These are phyloP conservation scores for Drosophila hydei DNA, from an alignment of 1,140 invertebrate species.

Conservation along the genomic window DNA sequence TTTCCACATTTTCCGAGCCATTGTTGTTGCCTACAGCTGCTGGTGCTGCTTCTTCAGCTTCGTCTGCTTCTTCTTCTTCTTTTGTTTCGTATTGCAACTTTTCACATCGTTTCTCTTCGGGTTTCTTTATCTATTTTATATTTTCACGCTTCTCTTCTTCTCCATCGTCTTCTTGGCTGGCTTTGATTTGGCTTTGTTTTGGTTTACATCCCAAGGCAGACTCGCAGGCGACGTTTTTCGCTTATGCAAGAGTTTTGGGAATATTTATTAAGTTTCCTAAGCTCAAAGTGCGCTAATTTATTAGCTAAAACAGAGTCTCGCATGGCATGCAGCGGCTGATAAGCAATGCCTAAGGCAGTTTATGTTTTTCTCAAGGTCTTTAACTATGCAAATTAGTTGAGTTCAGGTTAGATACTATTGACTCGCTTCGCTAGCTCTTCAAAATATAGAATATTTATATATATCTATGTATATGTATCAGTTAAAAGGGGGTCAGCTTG, in stretches of 20 bases:
- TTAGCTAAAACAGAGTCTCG: constrained; percentile 28
- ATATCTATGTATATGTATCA: constrained; percentile 2
- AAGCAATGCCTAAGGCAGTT: constrained; percentile 11
- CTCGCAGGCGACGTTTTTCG: constrained; percentile 38
- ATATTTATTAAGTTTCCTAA: constrained; percentile 70
- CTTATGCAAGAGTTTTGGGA: constrained; percentile 45
- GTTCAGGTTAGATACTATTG: not conserved
- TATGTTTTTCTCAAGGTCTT: constrained; percentile 17
- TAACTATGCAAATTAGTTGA: constrained; percentile 40
- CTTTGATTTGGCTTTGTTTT: constrained; percentile 37
- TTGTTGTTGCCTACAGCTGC: constrained; percentile 57
- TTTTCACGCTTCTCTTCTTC: constrained; percentile 7
- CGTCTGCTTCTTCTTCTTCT: constrained; percentile 41
- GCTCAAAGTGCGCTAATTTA: constrained; percentile 68
- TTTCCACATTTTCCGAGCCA: constrained; percentile 79
- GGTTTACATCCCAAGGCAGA: constrained; percentile 36
- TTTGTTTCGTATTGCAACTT: constrained; percentile 68
- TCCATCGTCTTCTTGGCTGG: constrained; percentile 16
- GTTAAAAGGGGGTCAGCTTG: constrained; percentile 30
- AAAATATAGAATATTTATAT: not conserved
- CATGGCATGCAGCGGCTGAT: constrained; percentile 23
- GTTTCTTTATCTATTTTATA: constrained; percentile 26
- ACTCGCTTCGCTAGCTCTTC: not conserved
- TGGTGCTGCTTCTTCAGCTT: constrained; percentile 21
- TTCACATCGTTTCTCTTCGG: constrained; percentile 70